Percentiles rank a stretch among this genome's conserved stretches.
phyloP scores from a whole-genome alignment of 2,113 vertebrate genomes.

The Microcebus murinus region DNA sequence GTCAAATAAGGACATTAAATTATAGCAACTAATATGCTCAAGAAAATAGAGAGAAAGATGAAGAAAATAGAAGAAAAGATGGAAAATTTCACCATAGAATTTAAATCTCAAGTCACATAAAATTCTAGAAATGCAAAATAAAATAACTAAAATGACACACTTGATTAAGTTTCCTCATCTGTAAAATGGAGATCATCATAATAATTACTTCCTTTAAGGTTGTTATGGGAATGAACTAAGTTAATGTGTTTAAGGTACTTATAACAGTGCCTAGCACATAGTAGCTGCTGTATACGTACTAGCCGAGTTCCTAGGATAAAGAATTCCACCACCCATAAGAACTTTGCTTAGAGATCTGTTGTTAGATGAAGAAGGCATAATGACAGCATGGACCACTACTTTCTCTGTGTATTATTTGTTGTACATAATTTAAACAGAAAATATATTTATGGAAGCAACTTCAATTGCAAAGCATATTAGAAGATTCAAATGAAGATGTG shows the following conservation, averaged over 20 bases:
- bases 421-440: slow-evolving; percentile 10
- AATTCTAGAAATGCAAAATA: neutral
- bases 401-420: neutral
- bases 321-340: neutral
- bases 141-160: neutral
- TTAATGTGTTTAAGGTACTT: neutral
- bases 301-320: neutral
- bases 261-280: neutral
- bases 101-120: neutral
- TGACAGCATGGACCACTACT: neutral
- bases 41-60: neutral
- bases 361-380: neutral
- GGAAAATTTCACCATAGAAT: neutral
- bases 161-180: neutral
- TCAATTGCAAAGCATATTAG: neutral
- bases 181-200: neutral
- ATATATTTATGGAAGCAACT: neutral
- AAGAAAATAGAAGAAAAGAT: neutral
- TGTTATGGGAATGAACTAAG: neutral
- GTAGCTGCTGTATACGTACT: neutral
- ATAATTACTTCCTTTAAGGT: neutral
- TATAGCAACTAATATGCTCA: neutral
- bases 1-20: neutral
- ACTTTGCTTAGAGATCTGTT: neutral
- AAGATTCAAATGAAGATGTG: neutral